These are phyloP conservation scores for Fistularia commersonii DNA, from an alignment of 2,797 vertebrate genomes.

Conservation along the genomic window DNA sequence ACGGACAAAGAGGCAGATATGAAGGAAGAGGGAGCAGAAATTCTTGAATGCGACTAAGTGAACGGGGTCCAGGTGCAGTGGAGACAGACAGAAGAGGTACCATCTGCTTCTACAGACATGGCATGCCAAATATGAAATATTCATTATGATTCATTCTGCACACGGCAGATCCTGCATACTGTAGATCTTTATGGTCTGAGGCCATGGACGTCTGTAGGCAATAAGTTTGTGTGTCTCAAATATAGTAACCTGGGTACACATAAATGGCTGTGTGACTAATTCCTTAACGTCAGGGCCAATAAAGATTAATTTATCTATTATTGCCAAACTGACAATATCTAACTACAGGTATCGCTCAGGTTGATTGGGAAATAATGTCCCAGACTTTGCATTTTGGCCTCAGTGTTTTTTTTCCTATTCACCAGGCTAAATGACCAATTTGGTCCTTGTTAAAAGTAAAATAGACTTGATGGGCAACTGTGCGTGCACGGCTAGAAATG, in stretches of 20 bases:
- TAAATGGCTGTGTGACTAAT: slow-evolving; percentile 47
- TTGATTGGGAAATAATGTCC: too few relatives aligned
- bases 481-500: too few relatives aligned
- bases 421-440: too few relatives aligned
- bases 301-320: slow-evolving; percentile 16
- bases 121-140: slow-evolving; percentile 60
- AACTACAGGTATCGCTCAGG: too few relatives aligned
- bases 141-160: slow-evolving; percentile 63
- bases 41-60: slow-evolving; percentile 41
- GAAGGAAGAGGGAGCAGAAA: slow-evolving; percentile 7
- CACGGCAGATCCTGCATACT: too few relatives aligned
- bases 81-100: slow-evolving; percentile 41
- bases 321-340: slow-evolving; percentile 7
- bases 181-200: slow-evolving; percentile 27
- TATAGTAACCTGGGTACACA: slow-evolving; percentile 24
- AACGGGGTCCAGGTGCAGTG: slow-evolving; percentile 51
- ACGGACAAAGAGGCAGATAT: too few relatives aligned
- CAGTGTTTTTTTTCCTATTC: too few relatives aligned
- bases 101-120: slow-evolving; percentile 60
- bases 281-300: slow-evolving; percentile 27
- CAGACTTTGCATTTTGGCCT: too few relatives aligned
- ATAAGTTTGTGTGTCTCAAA: slow-evolving; percentile 25
- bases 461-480: too few relatives aligned
- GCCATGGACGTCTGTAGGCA: slow-evolving; percentile 47
- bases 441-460: too few relatives aligned